phyloP scores from a whole-genome alignment of 2,888 invertebrate species.

The Aphrophora alni region DNA sequence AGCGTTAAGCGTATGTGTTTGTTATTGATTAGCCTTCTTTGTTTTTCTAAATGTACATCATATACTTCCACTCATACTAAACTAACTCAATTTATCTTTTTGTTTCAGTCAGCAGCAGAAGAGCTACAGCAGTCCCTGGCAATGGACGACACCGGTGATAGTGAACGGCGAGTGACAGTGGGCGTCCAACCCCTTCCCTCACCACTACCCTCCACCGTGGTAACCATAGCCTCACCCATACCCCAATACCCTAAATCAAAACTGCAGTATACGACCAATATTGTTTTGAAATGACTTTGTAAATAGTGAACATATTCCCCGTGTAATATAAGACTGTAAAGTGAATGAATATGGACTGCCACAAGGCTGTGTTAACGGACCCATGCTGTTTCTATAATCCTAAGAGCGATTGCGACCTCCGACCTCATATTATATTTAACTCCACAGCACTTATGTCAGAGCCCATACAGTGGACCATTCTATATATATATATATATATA shows the following conservation, averaged over 20 bases:
- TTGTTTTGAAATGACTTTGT: background rate
- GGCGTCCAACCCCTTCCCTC: constrained; percentile 50
- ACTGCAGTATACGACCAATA: background rate
- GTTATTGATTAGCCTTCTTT: too few relatives aligned
- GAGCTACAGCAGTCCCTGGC: constrained; percentile 68
- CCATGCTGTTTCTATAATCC: background rate
- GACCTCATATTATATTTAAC: too few relatives aligned
- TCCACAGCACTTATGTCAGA: background rate
- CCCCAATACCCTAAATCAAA: background rate
- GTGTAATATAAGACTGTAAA: background rate
- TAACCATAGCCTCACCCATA: too few relatives aligned
- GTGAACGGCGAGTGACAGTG: constrained; percentile 70
- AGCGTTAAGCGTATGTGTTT: too few relatives aligned
- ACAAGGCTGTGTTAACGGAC: background rate
- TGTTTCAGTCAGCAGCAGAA: constrained; percentile 63
- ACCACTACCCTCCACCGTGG: background rate
- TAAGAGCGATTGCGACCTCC: background rate
- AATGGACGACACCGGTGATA: constrained; percentile 67
- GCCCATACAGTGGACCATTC: constrained; percentile 1
- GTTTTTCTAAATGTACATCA: too few relatives aligned
- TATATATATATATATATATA: too few relatives aligned
- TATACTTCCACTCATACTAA: too few relatives aligned
- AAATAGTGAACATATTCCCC: background rate
- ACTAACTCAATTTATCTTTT: background rate
- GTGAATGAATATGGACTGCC: background rate